These are phyloP conservation scores for Sphinx pinastri DNA, from an alignment of 2,888 invertebrate species.

Conservation along the genomic window DNA sequence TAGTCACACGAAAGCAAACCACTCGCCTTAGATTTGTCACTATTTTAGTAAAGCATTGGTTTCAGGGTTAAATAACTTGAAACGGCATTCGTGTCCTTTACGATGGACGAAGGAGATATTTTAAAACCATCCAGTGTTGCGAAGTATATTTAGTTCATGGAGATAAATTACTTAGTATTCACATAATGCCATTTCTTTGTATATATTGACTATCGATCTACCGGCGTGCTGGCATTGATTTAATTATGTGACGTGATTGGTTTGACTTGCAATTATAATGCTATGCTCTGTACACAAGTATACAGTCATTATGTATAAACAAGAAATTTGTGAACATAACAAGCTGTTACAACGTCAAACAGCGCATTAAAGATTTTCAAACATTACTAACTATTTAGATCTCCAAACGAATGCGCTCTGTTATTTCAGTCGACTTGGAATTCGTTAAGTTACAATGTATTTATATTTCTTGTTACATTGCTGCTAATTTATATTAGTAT, in stretches of 20 bases:
- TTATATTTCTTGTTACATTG: background rate
- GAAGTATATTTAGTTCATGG: conserved; percentile 60
- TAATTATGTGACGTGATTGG: conserved; percentile 17
- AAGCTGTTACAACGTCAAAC: conserved; percentile 45
- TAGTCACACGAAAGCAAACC: conserved; percentile 60
- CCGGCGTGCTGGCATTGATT: conserved; percentile 21
- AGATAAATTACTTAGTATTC: conserved; percentile 50
- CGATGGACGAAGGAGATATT: conserved; percentile 52
- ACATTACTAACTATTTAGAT: conserved; percentile 28
- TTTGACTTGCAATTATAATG: conserved; percentile 14
- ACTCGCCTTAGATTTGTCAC: conserved; percentile 60
- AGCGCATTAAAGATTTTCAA: conserved; percentile 50
- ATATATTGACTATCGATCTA: conserved; percentile 32
- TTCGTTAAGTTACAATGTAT: conserved; percentile 1
- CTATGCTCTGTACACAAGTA: background rate
- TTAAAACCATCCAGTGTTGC: conserved; percentile 53
- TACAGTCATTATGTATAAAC: background rate
- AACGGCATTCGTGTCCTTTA: conserved; percentile 61
- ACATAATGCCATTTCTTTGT: conserved; percentile 40
- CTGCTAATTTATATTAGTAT: background rate
- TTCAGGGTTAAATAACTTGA: conserved; percentile 81
- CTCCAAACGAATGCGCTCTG: conserved; percentile 35
- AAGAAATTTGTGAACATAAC: conserved; percentile 25
- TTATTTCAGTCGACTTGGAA: conserved; percentile 13
- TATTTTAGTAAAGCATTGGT: conserved; percentile 68